Percentiles rank a stretch among this genome's conserved stretches.
Conservation (phyloP, 1,140 invertebrate genomes). For the Trinorchestia longiramus region DNA sequence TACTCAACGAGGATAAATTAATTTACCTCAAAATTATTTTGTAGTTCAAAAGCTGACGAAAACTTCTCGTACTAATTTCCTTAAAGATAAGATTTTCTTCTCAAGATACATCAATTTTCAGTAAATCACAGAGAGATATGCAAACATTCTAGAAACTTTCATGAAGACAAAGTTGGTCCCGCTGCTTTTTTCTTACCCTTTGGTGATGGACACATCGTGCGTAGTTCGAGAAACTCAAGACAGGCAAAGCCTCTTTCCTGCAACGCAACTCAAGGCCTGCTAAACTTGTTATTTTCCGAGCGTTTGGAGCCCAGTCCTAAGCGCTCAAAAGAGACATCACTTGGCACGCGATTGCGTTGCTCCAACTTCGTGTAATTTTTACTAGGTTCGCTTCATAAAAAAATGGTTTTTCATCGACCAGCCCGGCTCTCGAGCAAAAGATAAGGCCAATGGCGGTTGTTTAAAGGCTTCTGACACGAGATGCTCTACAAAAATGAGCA, state of each 20-base stretch:
- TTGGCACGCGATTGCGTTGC: slow-evolving; percentile 48
- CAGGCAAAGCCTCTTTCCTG: neutral
- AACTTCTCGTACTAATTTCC: neutral
- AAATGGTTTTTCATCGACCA: slow-evolving; percentile 10
- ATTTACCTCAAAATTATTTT: neutral
- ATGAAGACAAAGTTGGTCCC: neutral
- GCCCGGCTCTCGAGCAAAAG: slow-evolving; percentile 4
- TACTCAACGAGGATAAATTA: neutral
- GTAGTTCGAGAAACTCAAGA: neutral
- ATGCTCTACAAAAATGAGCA: slow-evolving; percentile 10
- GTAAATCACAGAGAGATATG: neutral
- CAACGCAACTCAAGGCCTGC: neutral
- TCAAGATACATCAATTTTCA: neutral
- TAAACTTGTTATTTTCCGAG: neutral
- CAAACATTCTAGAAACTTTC: neutral
- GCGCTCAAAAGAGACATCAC: slow-evolving; percentile 19
- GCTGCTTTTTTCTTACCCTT: neutral
- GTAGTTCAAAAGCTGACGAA: neutral
- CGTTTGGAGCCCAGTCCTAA: neutral
- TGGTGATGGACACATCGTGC: neutral
- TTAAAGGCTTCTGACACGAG: slow-evolving; percentile 46
- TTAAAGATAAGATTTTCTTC: neutral
- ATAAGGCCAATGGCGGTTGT: slow-evolving; percentile 28
- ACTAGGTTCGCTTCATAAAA: slow-evolving; percentile 12
- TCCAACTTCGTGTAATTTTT: slow-evolving; percentile 44